Base-by-base conservation (phyloP, 2,113 vertebrate genomes). In the Anguilla rostrata region DNA sequence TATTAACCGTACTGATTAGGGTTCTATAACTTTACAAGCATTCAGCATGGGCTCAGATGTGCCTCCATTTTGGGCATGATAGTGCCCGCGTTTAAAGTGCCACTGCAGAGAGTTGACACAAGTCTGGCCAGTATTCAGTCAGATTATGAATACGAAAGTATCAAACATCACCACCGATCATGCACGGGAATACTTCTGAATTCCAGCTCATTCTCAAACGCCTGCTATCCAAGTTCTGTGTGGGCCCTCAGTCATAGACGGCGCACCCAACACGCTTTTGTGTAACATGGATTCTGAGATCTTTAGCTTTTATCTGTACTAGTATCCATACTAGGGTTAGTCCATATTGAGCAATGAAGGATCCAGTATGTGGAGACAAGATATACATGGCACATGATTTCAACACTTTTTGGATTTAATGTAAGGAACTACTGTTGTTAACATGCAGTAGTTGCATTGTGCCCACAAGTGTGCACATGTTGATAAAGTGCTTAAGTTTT, bases 401-500 rank as follows among this genome's bases (percentile, higher is more conserved):
- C 26, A 39, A 15, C 43, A 39, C 78, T n/a, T 79, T 26, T 81
- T 81, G 22, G 78, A 79, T 57, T 81, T 26, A 26, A 66, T 46
- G 41, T 43, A 46, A 53, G 79, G 79, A 82, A 63, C 39, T 20
- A 46, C 39, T 63, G 39, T 63, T 63, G 86, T 34, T 84, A 22
- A 83, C 82, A 60, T 80, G 86, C 71, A 83, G 75, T 46, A 34
- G 18, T 75, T 22, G 53, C 75, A 71, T 16, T 56, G 26, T 5
- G 20, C 57, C 22, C 57, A 41, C 57, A 41, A 71, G 39, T 41
- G 83, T 71, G 26, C 57, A 71, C 26, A 9, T 26, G 16, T 83
- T 57, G 39, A 78, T 83, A 87, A 83, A 87, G 82, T 83, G 82
- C 82, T 41, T 63, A 7, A 26, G 20, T 82, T 60, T 81, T 34